phyloP scores from a whole-genome alignment of 2,797 vertebrate species.

The Danio tinwini region DNA sequence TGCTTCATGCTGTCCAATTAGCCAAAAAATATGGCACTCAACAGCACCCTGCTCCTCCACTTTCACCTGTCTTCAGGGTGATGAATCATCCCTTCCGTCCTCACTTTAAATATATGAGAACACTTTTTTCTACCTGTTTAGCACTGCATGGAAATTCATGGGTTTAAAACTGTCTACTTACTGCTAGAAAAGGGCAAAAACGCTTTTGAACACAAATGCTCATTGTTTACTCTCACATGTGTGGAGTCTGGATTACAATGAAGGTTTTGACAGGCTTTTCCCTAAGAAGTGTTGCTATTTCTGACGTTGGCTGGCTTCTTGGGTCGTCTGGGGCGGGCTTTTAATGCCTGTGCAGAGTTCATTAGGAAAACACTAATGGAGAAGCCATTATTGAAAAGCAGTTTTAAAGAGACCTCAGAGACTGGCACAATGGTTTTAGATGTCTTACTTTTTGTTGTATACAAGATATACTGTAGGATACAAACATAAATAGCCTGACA shows the following conservation, averaged over 20 bases:
- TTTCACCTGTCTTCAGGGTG: conserved; percentile 26
- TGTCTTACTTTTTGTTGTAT: not conserved
- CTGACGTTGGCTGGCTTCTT: not conserved
- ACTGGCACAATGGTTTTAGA: not conserved
- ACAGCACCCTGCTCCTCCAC: conserved; percentile 20
- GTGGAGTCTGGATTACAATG: not conserved
- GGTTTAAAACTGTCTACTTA: conserved; percentile 4
- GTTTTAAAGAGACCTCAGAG: conserved; percentile 22
- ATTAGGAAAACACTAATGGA: conserved; percentile 16
- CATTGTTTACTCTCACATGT: not conserved
- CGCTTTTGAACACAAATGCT: conserved; percentile 16
- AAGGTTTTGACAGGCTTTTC: conserved; percentile 15
- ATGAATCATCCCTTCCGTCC: conserved; percentile 12
- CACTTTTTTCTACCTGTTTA: conserved; percentile 29
- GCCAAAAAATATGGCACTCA: conserved; percentile 13
- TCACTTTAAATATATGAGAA: conserved; percentile 1
- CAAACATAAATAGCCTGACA: not conserved
- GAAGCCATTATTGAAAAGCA: conserved; percentile 10
- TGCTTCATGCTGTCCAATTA: conserved; percentile 41
- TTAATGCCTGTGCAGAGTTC: conserved; percentile 17
- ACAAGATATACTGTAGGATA: not conserved
- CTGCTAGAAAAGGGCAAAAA: conserved; percentile 3
- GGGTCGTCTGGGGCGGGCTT: not conserved
- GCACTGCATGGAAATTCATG: conserved; percentile 1
- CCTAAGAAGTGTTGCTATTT: not conserved